Evolutionary conservation across 2,797 vertebrate genomes (phyloP).

Genomic region (Microcaecilia unicolor): DNA sequence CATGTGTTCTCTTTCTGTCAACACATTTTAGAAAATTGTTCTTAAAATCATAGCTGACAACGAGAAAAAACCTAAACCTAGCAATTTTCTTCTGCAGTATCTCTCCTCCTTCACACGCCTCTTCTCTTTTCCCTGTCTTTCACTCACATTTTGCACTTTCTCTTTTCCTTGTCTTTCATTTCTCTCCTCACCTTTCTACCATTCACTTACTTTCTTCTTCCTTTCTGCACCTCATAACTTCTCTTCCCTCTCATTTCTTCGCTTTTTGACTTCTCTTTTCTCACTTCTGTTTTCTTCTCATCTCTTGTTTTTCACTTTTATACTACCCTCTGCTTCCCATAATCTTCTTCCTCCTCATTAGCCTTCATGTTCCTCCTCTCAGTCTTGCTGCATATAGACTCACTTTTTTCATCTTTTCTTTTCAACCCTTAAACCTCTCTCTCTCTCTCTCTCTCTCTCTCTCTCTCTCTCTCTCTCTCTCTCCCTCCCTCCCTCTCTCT

Average conservation of each 20-base stretch:
- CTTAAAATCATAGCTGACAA: slow-evolving; percentile 7
- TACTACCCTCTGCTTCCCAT: neutral
- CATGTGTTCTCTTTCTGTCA: slow-evolving; percentile 17
- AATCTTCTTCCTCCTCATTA: neutral
- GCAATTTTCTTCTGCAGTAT: no score
- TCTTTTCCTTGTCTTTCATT: neutral
- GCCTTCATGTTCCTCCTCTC: no score
- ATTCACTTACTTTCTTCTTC: neutral
- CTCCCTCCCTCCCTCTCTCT: no score
- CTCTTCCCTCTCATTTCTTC: no score
- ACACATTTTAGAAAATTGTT: slow-evolving; percentile 6
- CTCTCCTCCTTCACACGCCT: no score
- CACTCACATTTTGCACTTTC: no score
- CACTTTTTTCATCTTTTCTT: no score
- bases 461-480: no score
- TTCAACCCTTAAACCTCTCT: no score
- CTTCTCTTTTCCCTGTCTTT: neutral
- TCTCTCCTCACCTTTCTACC: neutral
- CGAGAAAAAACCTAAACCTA: neutral
- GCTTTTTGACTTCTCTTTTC: no score
- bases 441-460: no score
- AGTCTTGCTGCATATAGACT: no score
- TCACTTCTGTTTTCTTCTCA: neutral
- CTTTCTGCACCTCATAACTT: neutral
- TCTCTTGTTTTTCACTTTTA: neutral